phyloP scores from a whole-genome alignment of 2,888 invertebrate species.

The Andricus curvator region DNA sequence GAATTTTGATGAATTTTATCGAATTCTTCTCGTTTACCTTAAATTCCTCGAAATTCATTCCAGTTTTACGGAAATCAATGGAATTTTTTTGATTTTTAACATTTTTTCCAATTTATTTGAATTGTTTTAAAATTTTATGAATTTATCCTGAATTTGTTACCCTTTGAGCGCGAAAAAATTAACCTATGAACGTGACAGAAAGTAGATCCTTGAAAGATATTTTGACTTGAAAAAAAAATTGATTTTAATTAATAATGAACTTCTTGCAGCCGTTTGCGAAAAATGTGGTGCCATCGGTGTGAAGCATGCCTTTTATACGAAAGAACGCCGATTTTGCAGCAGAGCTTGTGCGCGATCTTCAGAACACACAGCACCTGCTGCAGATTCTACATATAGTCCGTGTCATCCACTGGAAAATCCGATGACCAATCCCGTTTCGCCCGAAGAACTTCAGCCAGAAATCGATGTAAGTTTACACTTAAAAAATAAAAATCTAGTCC shows the following conservation, averaged over 20 bases:
- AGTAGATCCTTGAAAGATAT: too few relatives aligned
- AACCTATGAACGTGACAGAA: too few relatives aligned
- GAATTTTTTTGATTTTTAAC: too few relatives aligned
- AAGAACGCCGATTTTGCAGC: constrained; percentile 90
- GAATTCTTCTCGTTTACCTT: too few relatives aligned
- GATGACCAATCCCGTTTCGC: constrained; percentile 62
- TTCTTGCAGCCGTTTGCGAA: constrained; percentile 86
- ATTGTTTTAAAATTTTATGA: too few relatives aligned
- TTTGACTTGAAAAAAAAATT: too few relatives aligned
- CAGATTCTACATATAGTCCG: constrained; percentile 74
- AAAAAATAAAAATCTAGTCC: not conserved
- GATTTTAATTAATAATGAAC: constrained; percentile 11
- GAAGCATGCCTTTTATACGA: constrained; percentile 92
- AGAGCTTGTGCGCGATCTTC: constrained; percentile 86
- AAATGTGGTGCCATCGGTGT: constrained; percentile 92
- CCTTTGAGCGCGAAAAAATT: too few relatives aligned
- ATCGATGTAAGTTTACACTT: constrained; percentile 59
- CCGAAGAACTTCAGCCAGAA: constrained; percentile 62
- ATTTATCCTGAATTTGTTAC: too few relatives aligned
- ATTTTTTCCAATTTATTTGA: too few relatives aligned
- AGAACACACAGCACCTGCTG: constrained; percentile 67
- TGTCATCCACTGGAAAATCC: constrained; percentile 68
- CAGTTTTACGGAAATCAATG: too few relatives aligned
- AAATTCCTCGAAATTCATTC: too few relatives aligned
- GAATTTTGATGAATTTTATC: too few relatives aligned